These are phyloP conservation scores for Ibidorhyncha struthersii DNA, from an alignment of 2,113 vertebrate species.

Conservation along the genomic window DNA sequence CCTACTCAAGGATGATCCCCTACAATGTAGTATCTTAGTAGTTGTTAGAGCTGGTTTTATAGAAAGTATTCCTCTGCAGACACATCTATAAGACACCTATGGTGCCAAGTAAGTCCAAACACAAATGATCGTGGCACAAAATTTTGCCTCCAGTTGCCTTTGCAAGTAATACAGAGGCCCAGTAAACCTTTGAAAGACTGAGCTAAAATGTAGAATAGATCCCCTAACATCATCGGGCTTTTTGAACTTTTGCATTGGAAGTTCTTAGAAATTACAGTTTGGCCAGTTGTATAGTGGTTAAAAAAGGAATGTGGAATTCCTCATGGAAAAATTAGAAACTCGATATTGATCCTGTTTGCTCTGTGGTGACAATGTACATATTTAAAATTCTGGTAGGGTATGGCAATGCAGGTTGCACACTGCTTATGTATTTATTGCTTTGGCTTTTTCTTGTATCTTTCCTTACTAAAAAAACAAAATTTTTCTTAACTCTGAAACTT, in stretches of 20 bases:
- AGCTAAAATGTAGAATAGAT: not conserved
- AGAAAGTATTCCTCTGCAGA: not conserved
- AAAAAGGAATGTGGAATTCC: not conserved
- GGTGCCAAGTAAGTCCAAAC: not conserved
- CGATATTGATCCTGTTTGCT: not conserved
- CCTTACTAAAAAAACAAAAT: not conserved
- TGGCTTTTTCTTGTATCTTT: not conserved
- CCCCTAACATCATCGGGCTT: not conserved
- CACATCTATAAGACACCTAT: not conserved
- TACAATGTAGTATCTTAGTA: not conserved
- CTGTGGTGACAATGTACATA: not conserved
- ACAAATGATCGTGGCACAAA: not conserved
- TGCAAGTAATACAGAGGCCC: not conserved
- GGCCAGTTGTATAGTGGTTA: not conserved
- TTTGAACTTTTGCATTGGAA: not conserved
- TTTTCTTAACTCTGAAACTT: not conserved
- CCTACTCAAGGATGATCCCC: not conserved
- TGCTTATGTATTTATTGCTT: not conserved
- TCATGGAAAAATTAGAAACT: not conserved
- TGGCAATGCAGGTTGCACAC: not conserved
- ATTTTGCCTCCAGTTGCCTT: not conserved
- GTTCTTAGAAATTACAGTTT: not conserved
- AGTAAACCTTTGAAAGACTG: not conserved
- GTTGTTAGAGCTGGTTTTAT: not conserved
- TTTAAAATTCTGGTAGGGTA: not conserved